Evolutionary conservation across 2,888 invertebrate genomes (phyloP), one percentile per base, ranked within the genome.

Genomic region (Ctena decussata): DNA sequence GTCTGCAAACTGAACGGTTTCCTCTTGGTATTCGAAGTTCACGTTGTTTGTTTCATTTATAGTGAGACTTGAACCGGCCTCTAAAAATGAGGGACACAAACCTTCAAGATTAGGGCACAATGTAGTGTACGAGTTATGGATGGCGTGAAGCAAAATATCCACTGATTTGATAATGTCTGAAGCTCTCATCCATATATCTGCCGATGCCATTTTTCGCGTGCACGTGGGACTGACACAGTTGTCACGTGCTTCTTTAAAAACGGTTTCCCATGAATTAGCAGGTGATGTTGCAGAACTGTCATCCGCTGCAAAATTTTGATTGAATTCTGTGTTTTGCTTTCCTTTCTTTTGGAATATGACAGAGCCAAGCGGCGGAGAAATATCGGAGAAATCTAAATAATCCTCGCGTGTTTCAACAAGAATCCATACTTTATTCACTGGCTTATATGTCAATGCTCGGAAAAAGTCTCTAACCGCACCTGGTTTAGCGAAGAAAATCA

Each of bases 141-240:
- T 32, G 1, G 90, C 89, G 71, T 93, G 92, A 6, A 93, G 77
- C 2, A 91, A 75, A 2, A 92, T 76, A 77, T 93, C 93, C 3
- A 92, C 91, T 0, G 87, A 83, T 37, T 81, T 65, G 6, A 94
- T 92, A 12, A 93, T 79, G 30, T 90, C 86, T 18, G 92, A 90
- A 1, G 92, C 90, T n/a, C 71, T 69, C 35, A 87, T 73, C 0
- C 82, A 77, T 0, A 83, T 79, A 21, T 77, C 73, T 18, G 75
- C 30, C 39, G 18, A 39, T 12, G 73, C 24, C n/a, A 35, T 39
- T 27, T 77, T 76, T 32, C 60, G 49, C 30, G n/a, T 65, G 18
- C 69, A 49, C 21, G 24, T 18, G 1, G 75, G 49, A 5, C 18
- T 65, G 18, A 35, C 21, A 69, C 88, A 88, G 0, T n/a, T 41